Percentiles rank a stretch among this genome's conserved stretches.
Conservation (phyloP, 2,113 vertebrate genomes). For the Sakesphorus luctuosus region DNA sequence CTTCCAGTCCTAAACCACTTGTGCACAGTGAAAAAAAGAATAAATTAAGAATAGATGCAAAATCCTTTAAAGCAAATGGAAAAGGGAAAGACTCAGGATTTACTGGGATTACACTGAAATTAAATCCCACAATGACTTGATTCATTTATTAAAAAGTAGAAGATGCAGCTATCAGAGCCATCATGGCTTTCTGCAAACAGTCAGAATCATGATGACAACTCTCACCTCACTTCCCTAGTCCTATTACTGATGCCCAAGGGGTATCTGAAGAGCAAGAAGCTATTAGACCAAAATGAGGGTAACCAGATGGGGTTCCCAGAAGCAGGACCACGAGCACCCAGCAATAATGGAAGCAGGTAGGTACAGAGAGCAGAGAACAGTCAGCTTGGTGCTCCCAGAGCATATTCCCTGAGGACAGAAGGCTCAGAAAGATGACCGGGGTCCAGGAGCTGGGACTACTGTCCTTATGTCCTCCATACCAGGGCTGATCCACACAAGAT, state of each 20-base stretch:
- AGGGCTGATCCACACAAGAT: neutral
- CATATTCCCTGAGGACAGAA: neutral
- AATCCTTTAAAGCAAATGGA: neutral
- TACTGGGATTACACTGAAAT: neutral
- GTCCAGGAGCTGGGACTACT: neutral
- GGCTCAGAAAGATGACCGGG: neutral
- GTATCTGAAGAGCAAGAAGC: neutral
- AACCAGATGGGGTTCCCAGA: too few species aligned
- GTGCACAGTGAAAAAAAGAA: rapidly evolving
- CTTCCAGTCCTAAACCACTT: neutral
- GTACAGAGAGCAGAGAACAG: too few species aligned
- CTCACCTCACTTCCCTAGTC: neutral
- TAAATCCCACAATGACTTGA: rapidly evolving
- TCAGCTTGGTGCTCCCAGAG: neutral
- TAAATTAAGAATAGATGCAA: neutral
- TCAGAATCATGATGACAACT: neutral
- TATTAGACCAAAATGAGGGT: neutral
- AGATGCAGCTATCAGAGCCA: neutral
- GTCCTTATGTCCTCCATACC: rapidly evolving
- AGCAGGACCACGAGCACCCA: neutral
- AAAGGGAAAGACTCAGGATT: neutral
- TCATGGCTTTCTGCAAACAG: neutral
- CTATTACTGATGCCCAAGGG: neutral
- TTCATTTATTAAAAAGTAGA: neutral
- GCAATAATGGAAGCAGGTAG: rapidly evolving